These are phyloP conservation scores for Lepus timidus DNA, from an alignment of 2,113 vertebrate species.

Conservation along the genomic window DNA sequence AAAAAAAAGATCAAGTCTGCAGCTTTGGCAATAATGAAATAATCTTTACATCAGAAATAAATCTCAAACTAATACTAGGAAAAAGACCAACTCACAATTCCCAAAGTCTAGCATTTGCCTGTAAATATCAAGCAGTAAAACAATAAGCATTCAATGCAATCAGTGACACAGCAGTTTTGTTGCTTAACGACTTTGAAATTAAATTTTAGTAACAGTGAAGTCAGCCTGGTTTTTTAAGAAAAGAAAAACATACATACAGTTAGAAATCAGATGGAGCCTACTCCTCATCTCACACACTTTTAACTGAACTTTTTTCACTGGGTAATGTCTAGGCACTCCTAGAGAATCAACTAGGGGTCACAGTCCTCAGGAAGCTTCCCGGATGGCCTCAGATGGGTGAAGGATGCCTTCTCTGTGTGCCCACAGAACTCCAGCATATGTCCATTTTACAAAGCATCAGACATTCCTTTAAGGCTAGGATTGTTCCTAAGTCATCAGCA, in stretches of 20 bases:
- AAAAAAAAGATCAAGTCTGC: not conserved
- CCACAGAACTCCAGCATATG: not conserved
- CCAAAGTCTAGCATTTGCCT: not conserved
- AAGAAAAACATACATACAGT: not conserved
- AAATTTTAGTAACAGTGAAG: conserved; percentile 36
- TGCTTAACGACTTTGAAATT: conserved; percentile 11
- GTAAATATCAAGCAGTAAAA: conserved; percentile 31
- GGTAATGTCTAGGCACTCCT: not conserved
- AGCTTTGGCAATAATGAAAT: not conserved
- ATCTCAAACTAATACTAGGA: not conserved
- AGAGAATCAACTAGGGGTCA: not conserved
- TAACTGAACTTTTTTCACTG: not conserved
- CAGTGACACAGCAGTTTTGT: not conserved
- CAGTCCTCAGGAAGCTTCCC: not conserved
- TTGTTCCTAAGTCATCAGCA: not conserved
- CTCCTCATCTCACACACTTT: not conserved
- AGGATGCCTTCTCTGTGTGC: not conserved
- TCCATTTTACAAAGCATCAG: not conserved
- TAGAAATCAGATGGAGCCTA: conserved; percentile 21
- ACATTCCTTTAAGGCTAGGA: not conserved
- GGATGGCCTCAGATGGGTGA: not conserved
- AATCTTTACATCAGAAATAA: conserved; percentile 4
- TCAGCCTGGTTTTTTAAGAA: not conserved
- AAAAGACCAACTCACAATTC: not conserved
- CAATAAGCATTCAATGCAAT: not conserved